Base-by-base conservation (phyloP, 2,888 invertebrate genomes). In the Eristalis tenax region DNA sequence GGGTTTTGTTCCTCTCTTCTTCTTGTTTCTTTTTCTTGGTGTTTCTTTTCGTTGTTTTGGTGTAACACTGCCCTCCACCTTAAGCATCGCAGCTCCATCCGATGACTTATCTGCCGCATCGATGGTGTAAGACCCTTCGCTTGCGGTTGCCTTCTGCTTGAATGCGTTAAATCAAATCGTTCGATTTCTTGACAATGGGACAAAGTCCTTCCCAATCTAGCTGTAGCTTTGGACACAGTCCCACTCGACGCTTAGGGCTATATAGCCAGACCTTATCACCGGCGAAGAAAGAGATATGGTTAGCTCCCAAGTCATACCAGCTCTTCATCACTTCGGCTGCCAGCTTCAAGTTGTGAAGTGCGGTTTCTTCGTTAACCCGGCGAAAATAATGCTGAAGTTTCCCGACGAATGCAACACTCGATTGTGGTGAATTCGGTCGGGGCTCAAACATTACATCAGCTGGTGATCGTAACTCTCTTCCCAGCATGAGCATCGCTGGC, bases 401-500 rank as follows among this genome's bases (percentile, higher is more conserved):
- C 18, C 22, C 18, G 57, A 57, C 57, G 57, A 57, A 57, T 18
- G n/a, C 57, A 59, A 59, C 4, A 11, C 22, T 22, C 3, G 59
- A 11, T 10, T 22, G 59, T 26, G 18, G 23, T 10, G 10, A 22
- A 10, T 11, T 5, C 4, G 26, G 23, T 26, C 13, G n/a, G 4
- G 23, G 26, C 11, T 26, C 23, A 73, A 43, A 11, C 61, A 71
- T 18, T 40, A 89, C n/a, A 57, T 89, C 88, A 6, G 61, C 59
- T 18, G 89, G 89, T 26, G 89, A 65, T 3, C 85, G 83, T 6
- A 26, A 2, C 26, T 3, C n/a, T 3, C 26, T 26, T 26, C 26
- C 89, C 50, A 89, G 88, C 22, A 88, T 79, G 35, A 89, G 43
- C 35, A 26, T 26, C 1, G 89, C 78, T 3, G 89, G 89, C 4